phyloP scores from a whole-genome alignment of 2,113 vertebrate species.

The Vombatus ursinus region DNA sequence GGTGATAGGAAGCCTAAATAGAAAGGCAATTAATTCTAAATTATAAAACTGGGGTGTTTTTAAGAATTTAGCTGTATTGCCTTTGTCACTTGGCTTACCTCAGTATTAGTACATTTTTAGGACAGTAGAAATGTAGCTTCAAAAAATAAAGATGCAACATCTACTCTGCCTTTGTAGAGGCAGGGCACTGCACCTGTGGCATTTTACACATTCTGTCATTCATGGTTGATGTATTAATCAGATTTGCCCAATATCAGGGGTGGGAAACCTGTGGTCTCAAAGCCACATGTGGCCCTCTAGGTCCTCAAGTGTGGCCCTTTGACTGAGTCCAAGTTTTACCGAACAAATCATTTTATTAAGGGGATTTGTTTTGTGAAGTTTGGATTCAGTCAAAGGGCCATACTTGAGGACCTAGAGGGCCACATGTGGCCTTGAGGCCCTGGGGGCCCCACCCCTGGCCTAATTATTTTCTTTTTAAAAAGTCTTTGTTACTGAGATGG shows the following conservation, averaged over 20 bases:
- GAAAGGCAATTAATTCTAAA: neutral
- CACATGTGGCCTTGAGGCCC: no score
- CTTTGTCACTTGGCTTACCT: neutral
- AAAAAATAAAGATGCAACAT: neutral
- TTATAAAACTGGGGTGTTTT: neutral
- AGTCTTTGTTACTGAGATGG: neutral
- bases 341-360: no score
- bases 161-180: neutral
- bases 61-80: neutral
- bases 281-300: no score
- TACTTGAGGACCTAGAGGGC: no score
- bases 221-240: neutral
- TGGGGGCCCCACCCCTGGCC: no score
- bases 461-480: no score
- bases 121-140: neutral
- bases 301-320: no score
- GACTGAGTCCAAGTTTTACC: no score
- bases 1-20: neutral
- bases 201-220: neutral
- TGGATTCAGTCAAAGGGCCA: no score
- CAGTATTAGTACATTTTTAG: neutral
- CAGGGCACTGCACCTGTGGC: neutral
- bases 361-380: no score
- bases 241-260: neutral
- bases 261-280: no score